A percentile compares a stretch with the other conserved stretches of the same genome.
These are phyloP conservation scores for Pelecanus crispus DNA, from an alignment of 2,113 vertebrate species.

Conservation along the genomic window DNA sequence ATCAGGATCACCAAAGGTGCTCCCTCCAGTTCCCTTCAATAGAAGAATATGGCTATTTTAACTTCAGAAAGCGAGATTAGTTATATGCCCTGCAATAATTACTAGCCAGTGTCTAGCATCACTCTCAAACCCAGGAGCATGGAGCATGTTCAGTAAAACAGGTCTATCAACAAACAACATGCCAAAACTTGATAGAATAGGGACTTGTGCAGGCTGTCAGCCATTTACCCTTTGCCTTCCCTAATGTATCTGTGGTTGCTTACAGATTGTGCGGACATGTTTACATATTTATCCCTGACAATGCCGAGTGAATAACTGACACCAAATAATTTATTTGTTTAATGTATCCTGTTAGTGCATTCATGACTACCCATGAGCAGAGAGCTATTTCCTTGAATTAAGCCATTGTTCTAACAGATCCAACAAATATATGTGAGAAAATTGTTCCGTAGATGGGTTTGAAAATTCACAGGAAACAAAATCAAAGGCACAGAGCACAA, in stretches of 20 bases:
- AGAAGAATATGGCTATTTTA: not conserved
- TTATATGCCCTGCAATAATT: not conserved
- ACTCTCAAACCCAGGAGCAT: not conserved
- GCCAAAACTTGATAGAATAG: conserved; percentile 1
- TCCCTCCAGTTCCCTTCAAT: not conserved
- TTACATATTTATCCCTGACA: conserved; percentile 21
- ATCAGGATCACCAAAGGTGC: not conserved
- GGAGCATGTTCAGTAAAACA: not conserved
- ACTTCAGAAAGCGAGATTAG: not conserved
- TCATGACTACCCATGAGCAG: not conserved
- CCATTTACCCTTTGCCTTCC: not conserved
- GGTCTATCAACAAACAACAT: not conserved
- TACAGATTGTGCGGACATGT: not conserved
- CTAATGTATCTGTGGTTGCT: not conserved
- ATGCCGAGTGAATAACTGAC: not conserved
- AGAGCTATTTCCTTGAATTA: not conserved
- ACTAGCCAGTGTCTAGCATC: not conserved
- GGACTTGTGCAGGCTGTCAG: conserved; percentile 5
- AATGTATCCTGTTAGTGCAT: not conserved
- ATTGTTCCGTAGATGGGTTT: not conserved
- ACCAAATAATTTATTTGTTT: not conserved
- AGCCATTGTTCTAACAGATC: not conserved
- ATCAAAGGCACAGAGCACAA: not conserved
- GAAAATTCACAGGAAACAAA: not conserved
- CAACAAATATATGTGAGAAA: not conserved